Evolutionary conservation across 2,797 vertebrate genomes (phyloP).

Genomic region (Hoplostethus atlanticus): DNA sequence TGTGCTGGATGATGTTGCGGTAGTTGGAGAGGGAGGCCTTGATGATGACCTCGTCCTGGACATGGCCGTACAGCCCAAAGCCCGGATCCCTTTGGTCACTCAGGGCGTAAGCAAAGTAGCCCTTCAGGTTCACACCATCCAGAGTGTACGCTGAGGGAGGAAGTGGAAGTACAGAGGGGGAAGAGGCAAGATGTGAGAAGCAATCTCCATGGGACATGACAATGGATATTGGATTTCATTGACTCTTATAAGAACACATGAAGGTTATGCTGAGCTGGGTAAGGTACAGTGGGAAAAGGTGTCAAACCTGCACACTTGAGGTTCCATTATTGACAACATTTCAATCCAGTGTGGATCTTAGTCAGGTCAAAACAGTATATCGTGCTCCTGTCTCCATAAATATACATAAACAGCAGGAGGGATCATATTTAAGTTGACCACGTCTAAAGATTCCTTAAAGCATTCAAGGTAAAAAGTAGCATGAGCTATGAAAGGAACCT

Average conservation of each 20-base stretch:
- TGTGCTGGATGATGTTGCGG: slow-evolving; percentile 90
- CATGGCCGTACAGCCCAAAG: slow-evolving; percentile 91
- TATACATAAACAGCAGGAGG: no score
- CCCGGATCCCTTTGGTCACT: slow-evolving; percentile 90
- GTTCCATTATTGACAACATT: no score
- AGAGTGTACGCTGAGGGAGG: slow-evolving; percentile 86
- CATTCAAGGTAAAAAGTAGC: no score
- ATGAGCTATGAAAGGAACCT: no score
- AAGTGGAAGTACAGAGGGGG: background rate
- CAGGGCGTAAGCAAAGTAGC: slow-evolving; percentile 95
- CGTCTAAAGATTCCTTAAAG: no score
- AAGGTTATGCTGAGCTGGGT: background rate
- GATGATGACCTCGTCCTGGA: slow-evolving; percentile 87
- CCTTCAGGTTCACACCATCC: slow-evolving; percentile 92
- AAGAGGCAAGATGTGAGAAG: background rate
- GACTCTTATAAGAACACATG: background rate
- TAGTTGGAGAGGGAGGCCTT: slow-evolving; percentile 93
- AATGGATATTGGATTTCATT: background rate
- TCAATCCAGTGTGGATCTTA: no score
- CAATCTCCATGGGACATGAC: background rate
- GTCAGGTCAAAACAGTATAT: no score
- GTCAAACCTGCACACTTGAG: no score
- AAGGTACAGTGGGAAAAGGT: background rate
- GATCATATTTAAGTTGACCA: no score
- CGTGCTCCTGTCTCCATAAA: no score